Base-by-base conservation (phyloP, 2,888 invertebrate species). In the Caenorhabditis afra region DNA sequence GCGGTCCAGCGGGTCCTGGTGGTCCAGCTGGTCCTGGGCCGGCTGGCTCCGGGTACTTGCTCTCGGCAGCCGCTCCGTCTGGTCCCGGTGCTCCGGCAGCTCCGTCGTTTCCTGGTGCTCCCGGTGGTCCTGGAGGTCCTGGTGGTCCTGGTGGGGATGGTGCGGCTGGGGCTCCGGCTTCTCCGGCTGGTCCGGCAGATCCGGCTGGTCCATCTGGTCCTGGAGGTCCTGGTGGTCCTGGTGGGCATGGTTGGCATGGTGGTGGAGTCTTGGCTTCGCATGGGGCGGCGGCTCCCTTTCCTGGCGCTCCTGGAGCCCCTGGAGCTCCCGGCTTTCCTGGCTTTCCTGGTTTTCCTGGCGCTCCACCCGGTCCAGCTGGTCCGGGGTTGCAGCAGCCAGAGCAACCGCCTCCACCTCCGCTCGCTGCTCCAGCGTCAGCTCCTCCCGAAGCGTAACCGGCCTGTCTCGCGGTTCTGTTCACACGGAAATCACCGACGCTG, bases 231-330 rank as follows among this genome's bases (percentile, higher is more conserved):
- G 85, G 81, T 23, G 84, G 84, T 37, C 84, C 85, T n/a, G 79
- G 75, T 44, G 84, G 84, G 64, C 76, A 76, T 64, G 67, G 76
- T 47, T 76, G 67, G 61, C 76, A 76, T 76, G 76, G 76, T 76
- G 76, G 76, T 68, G 76, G 76, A 14, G 75, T 76, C 44, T 58
- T 67, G 12, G 68, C 59, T 52, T 68, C 68, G 39, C 68, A 68
- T 44, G 68, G 68, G 10, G 52, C 66, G 22, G 61, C 55, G 8
- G 53, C 61, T 61, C 53, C 80, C 52, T 79, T 71, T 67, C 85
- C 87, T 65, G 80, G 80, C 4, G 65, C 92, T 94, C 95, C 94
- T 91, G 94, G 94, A 80, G 70, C 58, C 67, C 86, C 86, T 18
- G 76, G 59, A 20, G 64, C 47, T 62, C 85, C 85, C 47, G 71